These are phyloP conservation scores for Eriocheir sinensis DNA, from an alignment of 1,140 invertebrate genomes.

Conservation along the genomic window DNA sequence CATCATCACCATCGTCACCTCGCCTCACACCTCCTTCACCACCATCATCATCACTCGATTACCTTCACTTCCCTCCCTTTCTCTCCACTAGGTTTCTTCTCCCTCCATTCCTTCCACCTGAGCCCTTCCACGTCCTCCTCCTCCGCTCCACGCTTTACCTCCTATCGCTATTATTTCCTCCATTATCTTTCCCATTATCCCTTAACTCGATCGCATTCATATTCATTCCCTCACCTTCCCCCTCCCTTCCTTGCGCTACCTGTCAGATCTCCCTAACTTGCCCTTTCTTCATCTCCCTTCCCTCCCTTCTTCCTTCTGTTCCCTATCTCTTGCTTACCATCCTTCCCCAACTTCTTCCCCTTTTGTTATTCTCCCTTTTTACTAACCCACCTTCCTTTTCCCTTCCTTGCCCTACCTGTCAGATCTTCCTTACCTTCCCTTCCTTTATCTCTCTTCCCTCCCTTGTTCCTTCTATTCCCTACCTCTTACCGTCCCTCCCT, in stretches of 20 bases:
- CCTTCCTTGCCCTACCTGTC: too few species aligned
- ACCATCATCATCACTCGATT: not conserved
- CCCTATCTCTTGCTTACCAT: not conserved
- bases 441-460: too few species aligned
- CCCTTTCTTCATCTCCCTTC: not conserved
- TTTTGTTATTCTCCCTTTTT: too few species aligned
- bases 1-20: not conserved
- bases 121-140: not conserved
- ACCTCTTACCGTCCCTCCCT: too few species aligned
- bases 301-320: not conserved
- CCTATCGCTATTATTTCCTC: not conserved
- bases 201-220: not conserved
- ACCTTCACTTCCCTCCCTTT: not conserved
- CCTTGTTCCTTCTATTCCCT: too few species aligned
- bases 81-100: not conserved
- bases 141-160: not conserved
- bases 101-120: not conserved
- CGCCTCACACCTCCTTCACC: not conserved
- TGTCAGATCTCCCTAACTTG: not conserved
- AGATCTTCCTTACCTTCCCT: too few species aligned
- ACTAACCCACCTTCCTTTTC: too few species aligned
- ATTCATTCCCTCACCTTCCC: not conserved
- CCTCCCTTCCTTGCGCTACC: not conserved
- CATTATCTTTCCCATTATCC: slow-evolving; percentile 7
- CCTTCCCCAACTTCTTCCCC: too few species aligned